Evolutionary conservation across 2,113 vertebrate genomes (phyloP).

Genomic region (Toxotes chatareus): DNA sequence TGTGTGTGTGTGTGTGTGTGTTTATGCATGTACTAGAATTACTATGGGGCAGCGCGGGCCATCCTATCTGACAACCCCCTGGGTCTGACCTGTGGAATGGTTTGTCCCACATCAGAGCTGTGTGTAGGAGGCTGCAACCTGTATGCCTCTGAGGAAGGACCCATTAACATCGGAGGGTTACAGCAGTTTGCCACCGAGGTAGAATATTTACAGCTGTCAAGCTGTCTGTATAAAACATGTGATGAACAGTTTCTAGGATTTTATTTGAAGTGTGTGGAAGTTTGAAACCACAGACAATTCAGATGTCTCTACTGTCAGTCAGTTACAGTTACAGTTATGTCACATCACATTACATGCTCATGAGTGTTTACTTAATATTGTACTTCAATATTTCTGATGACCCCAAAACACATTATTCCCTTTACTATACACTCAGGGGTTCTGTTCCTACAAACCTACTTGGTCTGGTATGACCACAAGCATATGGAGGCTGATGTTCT

Average conservation of each 20-base stretch:
- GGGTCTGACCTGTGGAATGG: constrained; percentile 94
- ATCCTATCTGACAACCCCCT: constrained; percentile 95
- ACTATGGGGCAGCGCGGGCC: constrained; percentile 91
- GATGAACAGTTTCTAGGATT: background rate
- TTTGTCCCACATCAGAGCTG: constrained; percentile 94
- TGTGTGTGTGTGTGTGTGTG: constrained; percentile 18
- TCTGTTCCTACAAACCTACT: too few relatives aligned
- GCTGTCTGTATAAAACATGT: background rate
- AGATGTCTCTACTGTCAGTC: too few relatives aligned
- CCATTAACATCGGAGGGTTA: constrained; percentile 95
- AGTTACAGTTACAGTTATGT: too few relatives aligned
- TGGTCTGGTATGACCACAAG: too few relatives aligned
- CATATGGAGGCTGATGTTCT: too few relatives aligned
- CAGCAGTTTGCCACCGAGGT: constrained; percentile 98
- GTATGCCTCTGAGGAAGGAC: constrained; percentile 92
- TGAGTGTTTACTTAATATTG: too few relatives aligned
- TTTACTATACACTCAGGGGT: too few relatives aligned
- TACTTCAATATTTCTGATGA: too few relatives aligned
- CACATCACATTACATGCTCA: too few relatives aligned
- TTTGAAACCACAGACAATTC: background rate
- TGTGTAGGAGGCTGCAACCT: constrained; percentile 87
- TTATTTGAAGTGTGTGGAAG: background rate
- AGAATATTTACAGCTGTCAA: constrained; percentile 39
- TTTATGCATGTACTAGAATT: constrained; percentile 81
- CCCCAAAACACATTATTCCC: too few relatives aligned